Evolutionary conservation across 2,797 vertebrate species (phyloP).

Genomic region (Sebastes matsubarae): DNA sequence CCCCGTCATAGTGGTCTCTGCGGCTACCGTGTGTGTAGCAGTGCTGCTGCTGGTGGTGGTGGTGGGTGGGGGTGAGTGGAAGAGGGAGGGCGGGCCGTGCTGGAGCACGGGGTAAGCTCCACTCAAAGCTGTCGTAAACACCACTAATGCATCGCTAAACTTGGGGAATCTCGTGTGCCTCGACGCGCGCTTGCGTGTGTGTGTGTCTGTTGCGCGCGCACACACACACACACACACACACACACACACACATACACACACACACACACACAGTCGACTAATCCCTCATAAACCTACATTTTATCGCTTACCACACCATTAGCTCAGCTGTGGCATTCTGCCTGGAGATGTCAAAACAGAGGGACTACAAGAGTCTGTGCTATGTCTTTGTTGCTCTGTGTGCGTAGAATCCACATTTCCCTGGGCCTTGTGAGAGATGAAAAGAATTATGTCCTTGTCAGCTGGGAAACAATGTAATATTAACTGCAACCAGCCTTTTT

Average conservation of each 20-base stretch:
- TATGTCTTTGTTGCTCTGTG: constrained; percentile 61
- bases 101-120: constrained; percentile 71
- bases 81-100: not conserved
- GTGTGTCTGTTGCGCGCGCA: not conserved
- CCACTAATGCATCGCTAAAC: constrained; percentile 84
- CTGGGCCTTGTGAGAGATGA: constrained; percentile 60
- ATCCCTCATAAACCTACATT: constrained; percentile 86
- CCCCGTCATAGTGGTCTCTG: constrained; percentile 43
- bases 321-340: constrained; percentile 72
- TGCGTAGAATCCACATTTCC: constrained; percentile 62
- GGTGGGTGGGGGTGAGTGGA: not conserved
- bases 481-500: constrained; percentile 33
- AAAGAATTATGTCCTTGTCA: constrained; percentile 67
- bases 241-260: not conserved
- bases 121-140: constrained; percentile 84
- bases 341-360: constrained; percentile 79
- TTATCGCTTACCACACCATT: constrained; percentile 79
- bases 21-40: constrained; percentile 9
- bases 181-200: not conserved
- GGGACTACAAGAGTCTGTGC: constrained; percentile 59
- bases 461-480: constrained; percentile 64
- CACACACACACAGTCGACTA: constrained; percentile 61
- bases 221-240: constrained; percentile 33
- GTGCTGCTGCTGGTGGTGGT: not conserved
- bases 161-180: constrained; percentile 75